Base-by-base conservation (phyloP, 2,113 vertebrate species). In the Scytalopus superciliaris region DNA sequence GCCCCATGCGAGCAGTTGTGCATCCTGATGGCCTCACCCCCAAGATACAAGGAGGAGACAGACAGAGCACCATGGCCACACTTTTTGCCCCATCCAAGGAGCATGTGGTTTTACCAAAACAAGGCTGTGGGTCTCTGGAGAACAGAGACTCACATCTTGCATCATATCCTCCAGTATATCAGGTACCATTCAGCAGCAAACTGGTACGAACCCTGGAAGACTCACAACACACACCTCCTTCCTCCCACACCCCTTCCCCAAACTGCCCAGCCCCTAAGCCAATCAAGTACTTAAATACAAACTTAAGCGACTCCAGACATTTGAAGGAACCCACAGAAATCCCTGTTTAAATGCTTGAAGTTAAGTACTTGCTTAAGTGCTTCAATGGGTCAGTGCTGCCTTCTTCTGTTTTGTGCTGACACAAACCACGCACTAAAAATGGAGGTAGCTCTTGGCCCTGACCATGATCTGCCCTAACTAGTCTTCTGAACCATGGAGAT, bases 171-270 rank as follows among this genome's bases (percentile, higher is more conserved):
- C 17, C 14, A 10, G 8, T 7, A 19, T 11, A 9, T 15, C 21
- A 6, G 14, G 33, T 40, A 75, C 10, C 0, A 0, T 28, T 57
- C 64, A 78, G 66, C 21, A 57, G 7, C 15, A 78, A 68, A 86
- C 10, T 1, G 0, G 1, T 15, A 79, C 0, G 0, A 16, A 57
- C 6, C 24, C 28, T 35, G 27, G 10, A 52, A 64, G 24, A 9
- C 16, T 55, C 39, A 42, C 8, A 2, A 12, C 47, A 69, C 35
- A 42, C 28, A 27, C 12, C 6, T 55, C 37, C 33, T 52, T 57
- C n/a, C 40, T 69, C 40, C 57, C 28, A 66, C 10, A 14, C 9
- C 63, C 23, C 16, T 44, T 44, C 39, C 9, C 12, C 44, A 52
- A 64, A 76, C 25, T 42, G 25, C 50, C 72, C 18, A 66, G 40